Evolutionary conservation across 2,888 invertebrate species (phyloP).

Genomic region (Drosophila phalerata): DNA sequence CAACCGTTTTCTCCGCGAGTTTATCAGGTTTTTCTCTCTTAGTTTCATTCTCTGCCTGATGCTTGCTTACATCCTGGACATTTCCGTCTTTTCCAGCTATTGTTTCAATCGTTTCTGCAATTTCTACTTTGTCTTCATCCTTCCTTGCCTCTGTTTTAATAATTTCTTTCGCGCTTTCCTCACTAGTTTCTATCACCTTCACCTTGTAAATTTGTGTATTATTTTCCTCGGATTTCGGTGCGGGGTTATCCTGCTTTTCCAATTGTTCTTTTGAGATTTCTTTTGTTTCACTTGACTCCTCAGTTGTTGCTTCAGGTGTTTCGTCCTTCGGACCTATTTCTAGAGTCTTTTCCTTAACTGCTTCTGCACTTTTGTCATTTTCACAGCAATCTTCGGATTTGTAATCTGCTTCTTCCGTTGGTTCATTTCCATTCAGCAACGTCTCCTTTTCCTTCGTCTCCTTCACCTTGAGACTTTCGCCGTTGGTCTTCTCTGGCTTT

Average conservation of each 20-base stretch:
- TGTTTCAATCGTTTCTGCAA: not conserved
- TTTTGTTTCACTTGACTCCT: constrained; percentile 13
- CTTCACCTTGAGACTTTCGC: constrained; percentile 47
- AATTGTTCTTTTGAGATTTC: constrained; percentile 49
- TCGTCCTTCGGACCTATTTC: constrained; percentile 1
- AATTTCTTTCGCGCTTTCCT: constrained; percentile 20
- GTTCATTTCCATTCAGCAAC: constrained; percentile 37
- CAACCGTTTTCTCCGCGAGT: not conserved
- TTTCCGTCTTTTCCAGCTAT: constrained; percentile 2
- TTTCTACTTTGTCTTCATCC: not conserved
- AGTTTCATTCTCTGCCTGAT: not conserved
- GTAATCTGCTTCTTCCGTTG: not conserved
- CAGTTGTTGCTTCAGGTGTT: not conserved
- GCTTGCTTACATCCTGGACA: not conserved
- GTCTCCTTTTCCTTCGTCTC: constrained; percentile 8
- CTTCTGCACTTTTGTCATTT: constrained; percentile 8
- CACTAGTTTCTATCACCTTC: constrained; percentile 35
- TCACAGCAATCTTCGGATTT: constrained; percentile 3
- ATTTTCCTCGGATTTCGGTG: constrained; percentile 9
- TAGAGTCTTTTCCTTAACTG: not conserved
- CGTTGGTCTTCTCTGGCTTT: constrained; percentile 65
- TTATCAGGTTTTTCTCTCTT: not conserved
- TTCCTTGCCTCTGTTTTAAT: constrained; percentile 4
- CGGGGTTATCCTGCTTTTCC: constrained; percentile 18
- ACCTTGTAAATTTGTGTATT: constrained; percentile 24